Base-by-base conservation (phyloP, 1,140 invertebrate species). In the Colletes gigas region DNA sequence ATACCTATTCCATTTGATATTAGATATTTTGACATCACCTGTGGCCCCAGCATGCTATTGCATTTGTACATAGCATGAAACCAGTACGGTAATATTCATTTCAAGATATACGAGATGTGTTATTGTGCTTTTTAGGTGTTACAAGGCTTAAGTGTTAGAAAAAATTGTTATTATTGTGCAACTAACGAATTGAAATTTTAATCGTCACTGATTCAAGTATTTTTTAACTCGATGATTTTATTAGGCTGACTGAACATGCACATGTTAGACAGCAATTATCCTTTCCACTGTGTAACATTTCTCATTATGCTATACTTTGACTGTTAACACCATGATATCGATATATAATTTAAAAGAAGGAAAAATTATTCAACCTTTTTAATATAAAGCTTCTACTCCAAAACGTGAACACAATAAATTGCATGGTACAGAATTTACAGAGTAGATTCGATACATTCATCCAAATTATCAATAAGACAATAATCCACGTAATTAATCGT, bases 31-130 rank as follows among this genome's bases (percentile, higher is more conserved):
- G 82, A 87, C 60, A 87, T 84, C 75, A 86, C 82, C 78, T 75
- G 78, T 87, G 86, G 86, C 78, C 86, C 86, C 86, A 84, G 74
- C 78, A 79, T 86, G 75, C 83, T 86, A 78, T 71, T 78, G 62
- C 81, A 81, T 81, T 67, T 67, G 69, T 67, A 78, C 69, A 69
- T 86, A 87, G 83, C 82, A 84, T 65, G 68, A 78, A 73, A 84
- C 72, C 74, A 65, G 17, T 80, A 44, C 60, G 44, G 57, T 62
- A 68, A 57, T 73, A 75, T 67, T 87, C 55, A 69, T 85, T 77
- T 66, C 39, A 68, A 72, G 74, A 81, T 84, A 71, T 72, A 84
- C 65, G 44, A 83, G 69, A 84, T 79, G 73, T 77, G 67, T 84
- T 72, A 78, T 88, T 81, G 76, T 83, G 81, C 73, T 81, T 63